phyloP scores from a whole-genome alignment of 2,888 invertebrate species.

The Oconnorella tubifera region DNA sequence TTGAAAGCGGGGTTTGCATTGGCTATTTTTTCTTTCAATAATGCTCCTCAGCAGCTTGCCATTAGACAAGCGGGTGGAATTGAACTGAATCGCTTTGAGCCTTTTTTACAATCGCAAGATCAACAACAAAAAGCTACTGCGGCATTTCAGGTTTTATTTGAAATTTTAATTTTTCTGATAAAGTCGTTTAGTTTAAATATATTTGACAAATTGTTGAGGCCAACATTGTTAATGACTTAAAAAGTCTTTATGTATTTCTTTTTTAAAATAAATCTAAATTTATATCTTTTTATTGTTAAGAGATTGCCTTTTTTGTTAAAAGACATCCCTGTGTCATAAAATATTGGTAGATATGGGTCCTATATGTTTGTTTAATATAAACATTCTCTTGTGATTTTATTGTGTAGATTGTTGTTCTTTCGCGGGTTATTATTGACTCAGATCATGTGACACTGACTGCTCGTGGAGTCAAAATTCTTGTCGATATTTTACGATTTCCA shows the following conservation, averaged over 20 bases:
- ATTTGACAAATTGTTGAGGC: too few relatives aligned
- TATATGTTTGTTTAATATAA: too few relatives aligned
- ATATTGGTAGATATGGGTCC: too few relatives aligned
- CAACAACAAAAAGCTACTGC: slow-evolving; percentile 49
- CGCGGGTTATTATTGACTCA: slow-evolving; percentile 50
- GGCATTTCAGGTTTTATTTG: slow-evolving; percentile 49
- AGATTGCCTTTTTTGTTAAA: too few relatives aligned
- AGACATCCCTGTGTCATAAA: too few relatives aligned
- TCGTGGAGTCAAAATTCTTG: slow-evolving; percentile 48
- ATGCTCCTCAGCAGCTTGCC: slow-evolving; percentile 53
- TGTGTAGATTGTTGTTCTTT: slow-evolving; percentile 49
- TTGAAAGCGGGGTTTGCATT: slow-evolving; percentile 53
- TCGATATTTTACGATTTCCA: slow-evolving; percentile 48
- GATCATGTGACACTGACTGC: slow-evolving; percentile 54
- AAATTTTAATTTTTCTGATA: too few relatives aligned
- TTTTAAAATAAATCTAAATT: too few relatives aligned
- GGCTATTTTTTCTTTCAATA: slow-evolving; percentile 56
- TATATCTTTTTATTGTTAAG: too few relatives aligned
- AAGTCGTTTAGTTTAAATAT: too few relatives aligned
- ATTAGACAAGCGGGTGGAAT: slow-evolving; percentile 54
- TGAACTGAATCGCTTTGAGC: slow-evolving; percentile 46
- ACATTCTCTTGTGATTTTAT: too few relatives aligned
- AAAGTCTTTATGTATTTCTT: too few relatives aligned
- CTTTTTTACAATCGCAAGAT: slow-evolving; percentile 47
- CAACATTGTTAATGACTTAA: too few relatives aligned